phyloP scores from a whole-genome alignment of 2,797 vertebrate genomes.

The Taeniopygia guttata region DNA sequence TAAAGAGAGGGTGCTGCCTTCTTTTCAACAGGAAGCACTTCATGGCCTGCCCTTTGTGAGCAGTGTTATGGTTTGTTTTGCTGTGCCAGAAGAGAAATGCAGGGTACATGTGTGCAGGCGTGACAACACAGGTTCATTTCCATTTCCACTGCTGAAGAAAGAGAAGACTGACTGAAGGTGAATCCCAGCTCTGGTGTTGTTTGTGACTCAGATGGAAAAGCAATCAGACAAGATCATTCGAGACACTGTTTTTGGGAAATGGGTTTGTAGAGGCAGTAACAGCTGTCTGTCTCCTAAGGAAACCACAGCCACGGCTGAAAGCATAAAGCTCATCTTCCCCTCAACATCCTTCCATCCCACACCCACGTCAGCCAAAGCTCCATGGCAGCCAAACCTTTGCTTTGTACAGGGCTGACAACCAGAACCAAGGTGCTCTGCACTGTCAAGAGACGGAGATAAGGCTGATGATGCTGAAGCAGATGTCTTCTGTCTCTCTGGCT shows the following conservation, averaged over 20 bases:
- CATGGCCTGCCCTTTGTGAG: background rate
- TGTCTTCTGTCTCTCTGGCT: background rate
- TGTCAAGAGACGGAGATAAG: conserved; percentile 23
- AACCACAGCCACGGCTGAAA: background rate
- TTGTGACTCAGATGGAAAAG: background rate
- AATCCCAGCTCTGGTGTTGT: background rate
- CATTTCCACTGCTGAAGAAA: background rate
- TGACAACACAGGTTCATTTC: background rate
- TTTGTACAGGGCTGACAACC: background rate
- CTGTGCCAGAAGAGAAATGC: background rate
- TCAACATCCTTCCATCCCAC: background rate
- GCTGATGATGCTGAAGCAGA: background rate
- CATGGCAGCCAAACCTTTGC: background rate
- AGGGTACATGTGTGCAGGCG: background rate
- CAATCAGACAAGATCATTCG: background rate
- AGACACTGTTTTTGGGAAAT: background rate
- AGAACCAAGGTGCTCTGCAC: background rate
- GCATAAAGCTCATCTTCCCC: background rate
- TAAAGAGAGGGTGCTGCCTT: background rate
- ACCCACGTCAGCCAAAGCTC: background rate
- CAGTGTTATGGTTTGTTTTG: background rate
- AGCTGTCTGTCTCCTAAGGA: background rate
- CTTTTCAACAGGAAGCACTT: background rate
- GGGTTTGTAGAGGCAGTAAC: background rate
- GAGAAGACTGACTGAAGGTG: background rate